A percentile compares a stretch with the other conserved stretches of the same genome.
phyloP scores from a whole-genome alignment of 2,888 invertebrate species.

The Melanargia galathea region DNA sequence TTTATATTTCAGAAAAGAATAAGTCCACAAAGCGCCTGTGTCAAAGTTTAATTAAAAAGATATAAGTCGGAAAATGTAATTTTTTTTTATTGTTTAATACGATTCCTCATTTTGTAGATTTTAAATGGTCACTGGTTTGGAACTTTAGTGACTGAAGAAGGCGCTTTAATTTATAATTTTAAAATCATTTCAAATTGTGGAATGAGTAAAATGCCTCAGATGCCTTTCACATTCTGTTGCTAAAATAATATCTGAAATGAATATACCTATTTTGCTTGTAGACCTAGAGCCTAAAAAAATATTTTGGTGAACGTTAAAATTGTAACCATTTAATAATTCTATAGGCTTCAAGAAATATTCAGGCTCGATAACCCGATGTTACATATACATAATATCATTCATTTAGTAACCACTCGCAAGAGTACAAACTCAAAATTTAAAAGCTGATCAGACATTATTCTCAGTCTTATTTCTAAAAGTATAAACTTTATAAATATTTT shows the following conservation, averaged over 20 bases:
- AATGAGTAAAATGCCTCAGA: neutral
- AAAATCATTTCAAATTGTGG: neutral
- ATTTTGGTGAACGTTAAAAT: too few species aligned
- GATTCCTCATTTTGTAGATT: neutral
- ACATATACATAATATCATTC: neutral
- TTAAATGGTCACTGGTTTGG: neutral
- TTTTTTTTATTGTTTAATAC: neutral
- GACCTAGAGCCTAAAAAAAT: too few species aligned
- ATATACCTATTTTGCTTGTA: too few species aligned
- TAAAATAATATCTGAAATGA: too few species aligned
- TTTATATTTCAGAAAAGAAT: constrained; percentile 65
- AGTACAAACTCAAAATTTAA: constrained; percentile 34
- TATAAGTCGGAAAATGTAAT: neutral
- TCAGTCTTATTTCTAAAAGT: constrained; percentile 52
- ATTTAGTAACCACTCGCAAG: neutral
- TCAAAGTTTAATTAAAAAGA: neutral
- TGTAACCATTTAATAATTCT: neutral
- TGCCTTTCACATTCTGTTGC: neutral
- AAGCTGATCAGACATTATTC: constrained; percentile 46
- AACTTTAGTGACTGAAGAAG: neutral
- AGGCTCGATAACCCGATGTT: neutral
- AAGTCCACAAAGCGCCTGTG: neutral
- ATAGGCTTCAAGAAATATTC: neutral
- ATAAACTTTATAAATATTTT: constrained; percentile 42
- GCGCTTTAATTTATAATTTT: neutral